Conservation (phyloP, 1,140 invertebrate species). For the Glossosoma conforme region DNA sequence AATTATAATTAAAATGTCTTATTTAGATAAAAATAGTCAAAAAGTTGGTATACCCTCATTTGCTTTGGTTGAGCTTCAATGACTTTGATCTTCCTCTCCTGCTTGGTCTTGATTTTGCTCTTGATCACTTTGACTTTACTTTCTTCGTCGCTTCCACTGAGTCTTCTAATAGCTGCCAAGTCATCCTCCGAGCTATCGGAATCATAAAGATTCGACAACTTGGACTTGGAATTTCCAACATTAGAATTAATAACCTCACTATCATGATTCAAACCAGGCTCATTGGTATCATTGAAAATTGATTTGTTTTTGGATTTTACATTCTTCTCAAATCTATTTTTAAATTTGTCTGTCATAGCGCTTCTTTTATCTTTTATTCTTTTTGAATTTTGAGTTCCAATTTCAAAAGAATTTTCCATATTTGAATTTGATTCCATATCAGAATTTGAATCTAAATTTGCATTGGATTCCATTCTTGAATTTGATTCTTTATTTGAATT, state of each 20-base stretch:
- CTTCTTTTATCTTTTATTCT: slow-evolving; percentile 22
- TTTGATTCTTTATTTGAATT: slow-evolving; percentile 4
- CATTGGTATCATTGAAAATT: neutral
- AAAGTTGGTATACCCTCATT: no score
- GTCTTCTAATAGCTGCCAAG: slow-evolving; percentile 10
- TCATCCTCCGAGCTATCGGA: slow-evolving; percentile 25
- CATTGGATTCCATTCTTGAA: neutral
- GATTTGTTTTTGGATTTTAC: neutral
- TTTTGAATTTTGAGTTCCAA: slow-evolving; percentile 3
- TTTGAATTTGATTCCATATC: neutral
- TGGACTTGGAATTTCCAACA: neutral
- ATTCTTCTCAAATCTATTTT: slow-evolving; percentile 11
- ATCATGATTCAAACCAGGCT: neutral
- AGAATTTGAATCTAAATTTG: no score
- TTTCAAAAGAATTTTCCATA: neutral
- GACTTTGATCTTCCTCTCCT: neutral
- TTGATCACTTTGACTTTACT: neutral
- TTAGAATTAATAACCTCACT: neutral
- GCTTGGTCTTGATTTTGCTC: neutral
- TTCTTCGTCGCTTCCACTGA: neutral
- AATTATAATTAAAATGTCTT: no score
- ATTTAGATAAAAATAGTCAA: no score
- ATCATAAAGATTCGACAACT: slow-evolving; percentile 19
- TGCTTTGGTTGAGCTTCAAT: neutral
- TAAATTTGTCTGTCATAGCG: slow-evolving; percentile 21